Base-by-base conservation (phyloP, 2,888 invertebrate species). In the Teleiodes luculella region DNA sequence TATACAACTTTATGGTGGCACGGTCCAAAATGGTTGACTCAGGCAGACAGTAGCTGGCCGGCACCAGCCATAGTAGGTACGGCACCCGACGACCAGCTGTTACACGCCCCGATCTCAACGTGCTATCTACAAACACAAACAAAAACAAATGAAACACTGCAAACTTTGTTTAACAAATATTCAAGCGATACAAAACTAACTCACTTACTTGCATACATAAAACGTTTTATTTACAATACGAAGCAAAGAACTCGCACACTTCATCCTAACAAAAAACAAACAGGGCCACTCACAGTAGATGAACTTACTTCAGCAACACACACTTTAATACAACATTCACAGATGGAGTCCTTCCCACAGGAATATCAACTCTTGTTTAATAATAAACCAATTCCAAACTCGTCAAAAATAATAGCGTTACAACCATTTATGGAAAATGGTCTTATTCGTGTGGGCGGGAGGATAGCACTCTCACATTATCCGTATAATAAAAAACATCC, bases 301-400 rank as follows among this genome's bases (percentile, higher is more conserved):
- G 48, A 48, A n/a, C 7, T 35, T 3, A 20, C 20, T 5, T 1
- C 33, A 6, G 18, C 35, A 20, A 35, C n/a, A 7, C n/a, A 48
- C 6, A 6, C 5, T 11, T 52, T 66, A 20, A 54, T 60, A 18
- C 53, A n/a, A 35, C 35, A 49, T 1, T 37, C 53, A 13, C 66
- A 69, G 55, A 31, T 2, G 1, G 47, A 65, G 24, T 63, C 63
- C 0, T 69, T 65, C 53, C 28, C 28, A 1, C 1, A 11, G 13
- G 50, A 50, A 10, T 50, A 50, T 11, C 2, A 50, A 1, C 3
- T 16, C 1, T 14, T 50, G 28, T 8, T 3, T 14, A 50, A 37
- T 28, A 37, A 39, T 11, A n/a, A 16, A 13, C 3, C 13, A 5
- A 4, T 50, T 8, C 50, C 39, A 3, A 37, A 39, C 14, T 5